A percentile compares a stretch with the other conserved stretches of the same genome.
These are phyloP conservation scores for Diogma glabrata DNA, from an alignment of 2,888 invertebrate genomes.

Conservation along the genomic window DNA sequence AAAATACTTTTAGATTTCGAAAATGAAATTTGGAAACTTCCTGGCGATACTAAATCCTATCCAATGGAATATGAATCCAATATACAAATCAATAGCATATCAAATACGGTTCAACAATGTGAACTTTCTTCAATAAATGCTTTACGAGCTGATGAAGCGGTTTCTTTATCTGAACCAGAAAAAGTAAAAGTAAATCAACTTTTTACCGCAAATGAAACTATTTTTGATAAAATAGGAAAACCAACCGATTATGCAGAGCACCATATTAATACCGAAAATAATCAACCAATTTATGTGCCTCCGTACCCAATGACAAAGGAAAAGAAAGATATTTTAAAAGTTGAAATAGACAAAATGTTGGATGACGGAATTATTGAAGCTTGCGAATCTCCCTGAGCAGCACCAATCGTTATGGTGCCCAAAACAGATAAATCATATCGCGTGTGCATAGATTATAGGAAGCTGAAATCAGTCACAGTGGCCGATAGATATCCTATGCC, in stretches of 20 bases:
- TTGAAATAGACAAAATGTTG: conserved; percentile 12
- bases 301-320: not conserved
- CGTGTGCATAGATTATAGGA: conserved; percentile 24
- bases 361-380: conserved; percentile 13
- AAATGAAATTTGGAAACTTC: conserved; percentile 19
- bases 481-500: conserved; percentile 29
- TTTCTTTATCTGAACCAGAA: not conserved
- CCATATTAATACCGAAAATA: not conserved
- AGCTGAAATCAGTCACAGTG: conserved; percentile 23
- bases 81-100: too few species aligned
- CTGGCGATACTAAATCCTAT: too few species aligned
- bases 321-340: not conserved
- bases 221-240: not conserved
- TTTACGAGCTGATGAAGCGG: not conserved
- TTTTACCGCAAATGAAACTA: not conserved
- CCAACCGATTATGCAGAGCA: not conserved
- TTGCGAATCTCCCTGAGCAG: conserved; percentile 18
- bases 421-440: conserved; percentile 22
- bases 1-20: conserved; percentile 22
- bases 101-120: too few species aligned
- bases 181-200: not conserved
- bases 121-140: not conserved
- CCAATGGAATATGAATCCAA: too few species aligned
- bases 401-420: conserved; percentile 19
- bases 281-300: not conserved